Base-by-base conservation (phyloP, 2,888 invertebrate genomes). In the Caenorhabditis drosophilae region DNA sequence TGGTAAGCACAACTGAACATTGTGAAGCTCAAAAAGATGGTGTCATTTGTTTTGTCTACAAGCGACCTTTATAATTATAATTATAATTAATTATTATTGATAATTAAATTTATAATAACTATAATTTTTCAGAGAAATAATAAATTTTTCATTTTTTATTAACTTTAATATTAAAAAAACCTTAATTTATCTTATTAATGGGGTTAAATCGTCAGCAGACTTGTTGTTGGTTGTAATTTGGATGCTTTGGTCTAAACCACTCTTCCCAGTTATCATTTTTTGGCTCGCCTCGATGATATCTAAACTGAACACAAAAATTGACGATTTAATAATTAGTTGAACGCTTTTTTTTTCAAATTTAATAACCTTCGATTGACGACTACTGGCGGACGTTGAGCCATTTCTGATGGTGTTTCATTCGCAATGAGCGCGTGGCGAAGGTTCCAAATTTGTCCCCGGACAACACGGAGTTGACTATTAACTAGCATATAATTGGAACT, bases 381-480 rank as follows among this genome's bases (percentile, higher is more conserved):
- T 1, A 79, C 57, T 11, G 76, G 79, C 16, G 62, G 61, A 20
- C 69, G 51, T 40, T 67, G 69, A 12, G 76, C 66, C 72, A 79
- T 64, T 26, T 77, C 71, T 34, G 64, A 50, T 1, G 77, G 77
- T 9, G 76, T 56, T 63, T 76, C 69, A 25, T 67, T 59, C 23
- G 51, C 51, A 11, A 61, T 41, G 16, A 79, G 56, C 1, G 77
- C 75, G 27, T 71, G 56, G 0, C 74, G 67, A 20, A 79, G 70
- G 58, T 79, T 79, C 72, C 72, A 76, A 25, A 76, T 49, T 63
- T 79, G 79, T 15, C 79, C 79, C n/a, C 79, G 72, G 22, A 79
- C 64, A 12, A 79, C 78, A 15, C 76, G 60, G 26, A 79, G 48
- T 55, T 79, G 79, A 18, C 68, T 71, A 48, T 67, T 60, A 18